These are phyloP conservation scores for Apomyelois bistriatella DNA, from an alignment of 2,888 invertebrate species.

Conservation along the genomic window DNA sequence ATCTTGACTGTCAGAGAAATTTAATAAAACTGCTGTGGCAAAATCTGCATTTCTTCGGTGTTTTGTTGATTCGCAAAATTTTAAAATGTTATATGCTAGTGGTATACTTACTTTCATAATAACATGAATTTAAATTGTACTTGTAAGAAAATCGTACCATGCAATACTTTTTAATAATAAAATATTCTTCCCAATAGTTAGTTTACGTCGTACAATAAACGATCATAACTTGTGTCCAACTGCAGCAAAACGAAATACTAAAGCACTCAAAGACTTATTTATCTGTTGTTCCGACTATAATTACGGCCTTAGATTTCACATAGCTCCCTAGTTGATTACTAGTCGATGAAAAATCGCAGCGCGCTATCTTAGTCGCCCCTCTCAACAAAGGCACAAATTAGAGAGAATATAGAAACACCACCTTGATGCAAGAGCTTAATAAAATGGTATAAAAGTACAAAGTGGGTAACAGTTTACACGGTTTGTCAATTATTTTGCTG, in stretches of 20 bases:
- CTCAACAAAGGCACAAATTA: slow-evolving; percentile 16
- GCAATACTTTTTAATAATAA: too few relatives aligned
- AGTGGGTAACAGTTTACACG: too few relatives aligned
- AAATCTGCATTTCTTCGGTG: not conserved
- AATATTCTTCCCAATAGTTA: too few relatives aligned
- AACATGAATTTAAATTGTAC: too few relatives aligned
- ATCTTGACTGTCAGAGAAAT: slow-evolving; percentile 8
- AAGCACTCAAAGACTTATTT: slow-evolving; percentile 5
- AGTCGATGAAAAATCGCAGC: slow-evolving; percentile 41
- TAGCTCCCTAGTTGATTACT: slow-evolving; percentile 32
- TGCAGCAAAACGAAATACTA: not conserved
- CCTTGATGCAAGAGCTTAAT: too few relatives aligned
- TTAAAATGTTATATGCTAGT: too few relatives aligned
- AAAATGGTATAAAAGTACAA: too few relatives aligned
- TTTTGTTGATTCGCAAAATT: not conserved
- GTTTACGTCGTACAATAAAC: too few relatives aligned
- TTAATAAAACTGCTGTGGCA: slow-evolving; percentile 3
- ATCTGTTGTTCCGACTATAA: slow-evolving; percentile 4
- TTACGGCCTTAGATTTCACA: slow-evolving; percentile 17
- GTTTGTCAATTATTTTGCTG: too few relatives aligned
- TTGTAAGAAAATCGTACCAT: too few relatives aligned
- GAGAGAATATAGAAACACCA: not conserved
- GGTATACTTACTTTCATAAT: too few relatives aligned
- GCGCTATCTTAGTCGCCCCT: slow-evolving; percentile 26
- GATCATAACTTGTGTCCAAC: not conserved